These are phyloP conservation scores for Cisticola juncidis DNA, from an alignment of 2,113 vertebrate species.

Conservation along the genomic window DNA sequence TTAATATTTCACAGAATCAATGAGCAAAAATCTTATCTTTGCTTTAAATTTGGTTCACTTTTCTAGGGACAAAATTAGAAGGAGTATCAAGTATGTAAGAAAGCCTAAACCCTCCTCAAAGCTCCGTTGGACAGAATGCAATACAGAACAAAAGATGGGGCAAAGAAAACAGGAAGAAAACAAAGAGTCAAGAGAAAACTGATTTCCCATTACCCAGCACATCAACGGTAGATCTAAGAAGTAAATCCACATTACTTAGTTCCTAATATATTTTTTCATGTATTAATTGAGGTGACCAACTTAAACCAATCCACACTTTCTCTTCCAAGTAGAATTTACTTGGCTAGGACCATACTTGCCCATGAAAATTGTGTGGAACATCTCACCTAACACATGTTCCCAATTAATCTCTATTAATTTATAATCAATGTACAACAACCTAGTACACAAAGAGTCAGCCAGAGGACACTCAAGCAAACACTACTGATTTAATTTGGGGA, in stretches of 20 bases:
- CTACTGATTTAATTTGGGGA: background rate
- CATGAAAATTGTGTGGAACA: background rate
- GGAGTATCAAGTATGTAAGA: background rate
- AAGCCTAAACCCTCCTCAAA: background rate
- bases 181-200: background rate
- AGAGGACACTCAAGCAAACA: background rate
- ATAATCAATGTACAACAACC: rapidly evolving
- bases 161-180: background rate
- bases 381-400: background rate
- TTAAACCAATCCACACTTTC: background rate
- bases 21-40: background rate
- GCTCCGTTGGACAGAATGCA: background rate
- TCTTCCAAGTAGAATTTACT: background rate
- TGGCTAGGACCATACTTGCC: background rate
- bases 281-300: background rate
- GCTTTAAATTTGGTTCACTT: background rate
- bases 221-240: background rate
- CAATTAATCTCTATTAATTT: background rate
- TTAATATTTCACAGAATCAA: background rate
- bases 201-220: background rate
- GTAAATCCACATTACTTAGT: background rate
- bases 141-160: background rate
- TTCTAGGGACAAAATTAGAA: background rate
- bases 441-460: background rate
- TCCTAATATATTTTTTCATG: background rate